phyloP scores from a whole-genome alignment of 2,797 vertebrate genomes.

The Galagoides demidoff region DNA sequence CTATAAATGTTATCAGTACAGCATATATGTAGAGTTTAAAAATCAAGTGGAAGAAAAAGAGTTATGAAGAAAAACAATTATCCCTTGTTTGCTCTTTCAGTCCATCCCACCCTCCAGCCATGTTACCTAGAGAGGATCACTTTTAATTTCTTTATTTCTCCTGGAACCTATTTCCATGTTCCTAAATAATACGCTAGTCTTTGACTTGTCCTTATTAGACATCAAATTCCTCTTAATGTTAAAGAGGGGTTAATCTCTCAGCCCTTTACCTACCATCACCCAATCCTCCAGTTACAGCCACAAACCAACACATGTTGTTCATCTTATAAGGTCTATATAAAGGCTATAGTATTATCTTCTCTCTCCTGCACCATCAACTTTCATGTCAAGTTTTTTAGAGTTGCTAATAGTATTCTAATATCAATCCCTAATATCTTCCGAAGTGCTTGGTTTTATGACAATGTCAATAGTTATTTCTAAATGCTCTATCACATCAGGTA shows the following conservation, averaged over 20 bases:
- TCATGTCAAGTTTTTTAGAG: not conserved
- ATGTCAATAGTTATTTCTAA: not conserved
- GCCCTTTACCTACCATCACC: not conserved
- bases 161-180: not conserved
- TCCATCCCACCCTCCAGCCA: too few relatives aligned
- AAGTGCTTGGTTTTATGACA: not conserved
- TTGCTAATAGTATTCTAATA: not conserved
- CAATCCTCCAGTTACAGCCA: not conserved
- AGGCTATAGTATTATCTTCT: not conserved
- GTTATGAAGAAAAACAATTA: not conserved
- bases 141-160: conserved; percentile 17
- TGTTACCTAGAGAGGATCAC: not conserved
- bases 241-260: not conserved
- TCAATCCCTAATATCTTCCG: not conserved
- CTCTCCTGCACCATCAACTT: not conserved
- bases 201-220: not conserved
- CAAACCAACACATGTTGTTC: not conserved
- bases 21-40: not conserved
- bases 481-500: not conserved
- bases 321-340: not conserved
- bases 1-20: not conserved
- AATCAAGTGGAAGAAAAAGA: not conserved
- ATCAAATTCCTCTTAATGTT: not conserved
- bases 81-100: not conserved
- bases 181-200: not conserved